Conservation (phyloP, 1,140 invertebrate species). For the Pseudobourletiella spinata region DNA sequence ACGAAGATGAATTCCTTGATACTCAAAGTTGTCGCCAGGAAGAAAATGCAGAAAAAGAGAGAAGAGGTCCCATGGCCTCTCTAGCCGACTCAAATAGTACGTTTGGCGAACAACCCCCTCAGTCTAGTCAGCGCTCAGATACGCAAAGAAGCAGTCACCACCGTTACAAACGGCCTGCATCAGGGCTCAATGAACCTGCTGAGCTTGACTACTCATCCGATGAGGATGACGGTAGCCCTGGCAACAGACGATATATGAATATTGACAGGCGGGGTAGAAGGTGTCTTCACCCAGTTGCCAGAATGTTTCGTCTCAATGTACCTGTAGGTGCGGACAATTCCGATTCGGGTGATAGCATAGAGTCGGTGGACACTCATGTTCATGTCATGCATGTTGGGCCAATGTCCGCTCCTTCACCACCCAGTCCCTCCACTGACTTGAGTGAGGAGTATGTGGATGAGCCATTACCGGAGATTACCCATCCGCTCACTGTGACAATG, state of each 20-base stretch:
- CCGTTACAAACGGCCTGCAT: too few relatives aligned
- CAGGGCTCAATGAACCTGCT: too few relatives aligned
- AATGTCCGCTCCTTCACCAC: not conserved
- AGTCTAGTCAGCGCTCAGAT: too few relatives aligned
- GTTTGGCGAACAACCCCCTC: too few relatives aligned
- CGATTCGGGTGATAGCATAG: not conserved
- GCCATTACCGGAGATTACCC: constrained; percentile 26
- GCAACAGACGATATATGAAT: not conserved
- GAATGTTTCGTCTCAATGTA: not conserved
- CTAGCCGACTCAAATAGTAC: too few relatives aligned
- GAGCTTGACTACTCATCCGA: not conserved
- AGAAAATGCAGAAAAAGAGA: too few relatives aligned
- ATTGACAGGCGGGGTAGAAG: too few relatives aligned
- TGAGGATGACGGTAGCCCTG: not conserved
- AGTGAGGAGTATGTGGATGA: constrained; percentile 12
- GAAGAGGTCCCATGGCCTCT: too few relatives aligned
- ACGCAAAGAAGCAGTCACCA: too few relatives aligned
- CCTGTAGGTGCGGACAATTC: not conserved
- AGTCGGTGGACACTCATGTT: not conserved
- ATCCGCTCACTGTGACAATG: constrained; percentile 42
- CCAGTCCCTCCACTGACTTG: not conserved
- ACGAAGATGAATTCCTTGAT: too few relatives aligned
- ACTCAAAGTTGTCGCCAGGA: too few relatives aligned
- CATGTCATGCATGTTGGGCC: not conserved
- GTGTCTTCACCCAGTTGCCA: not conserved